Conservation (phyloP, 1,140 invertebrate genomes). For the Tetramorium parvispinum region DNA sequence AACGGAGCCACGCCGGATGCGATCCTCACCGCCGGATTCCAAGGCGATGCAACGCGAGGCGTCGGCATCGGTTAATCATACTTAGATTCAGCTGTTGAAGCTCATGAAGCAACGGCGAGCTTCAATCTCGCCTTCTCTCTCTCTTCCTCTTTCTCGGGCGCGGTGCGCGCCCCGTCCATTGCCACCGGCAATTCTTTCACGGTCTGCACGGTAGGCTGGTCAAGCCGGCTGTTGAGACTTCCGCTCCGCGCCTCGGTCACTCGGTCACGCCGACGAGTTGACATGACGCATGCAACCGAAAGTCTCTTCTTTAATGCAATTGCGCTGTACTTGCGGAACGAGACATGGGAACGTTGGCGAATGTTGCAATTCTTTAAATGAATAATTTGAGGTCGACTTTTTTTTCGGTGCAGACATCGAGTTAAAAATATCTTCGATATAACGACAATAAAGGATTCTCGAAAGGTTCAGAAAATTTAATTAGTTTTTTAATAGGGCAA, state of each 20-base stretch:
- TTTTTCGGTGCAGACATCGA: neutral
- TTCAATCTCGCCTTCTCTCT: neutral
- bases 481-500: too few relatives aligned
- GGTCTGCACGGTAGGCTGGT: constrained; percentile 55
- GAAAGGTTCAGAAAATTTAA: too few relatives aligned
- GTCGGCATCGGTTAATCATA: constrained; percentile 76
- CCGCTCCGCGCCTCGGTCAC: constrained; percentile 63
- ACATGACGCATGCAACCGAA: neutral
- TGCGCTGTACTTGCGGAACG: neutral
- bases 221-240: constrained; percentile 64
- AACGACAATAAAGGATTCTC: too few relatives aligned
- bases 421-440: neutral
- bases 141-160: neutral
- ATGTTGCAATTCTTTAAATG: neutral
- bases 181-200: constrained; percentile 20
- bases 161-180: constrained; percentile 19
- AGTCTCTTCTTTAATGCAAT: neutral
- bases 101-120: constrained; percentile 69
- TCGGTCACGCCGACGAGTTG: constrained; percentile 51
- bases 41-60: neutral
- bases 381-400: neutral
- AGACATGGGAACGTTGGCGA: neutral
- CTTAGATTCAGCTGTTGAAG: constrained; percentile 76
- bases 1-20: constrained; percentile 12
- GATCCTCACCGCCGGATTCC: constrained; percentile 38